Evolutionary conservation across 2,888 invertebrate genomes (phyloP), one percentile per base, ranked within the genome.

Genomic region (Cephus sareptanus): DNA sequence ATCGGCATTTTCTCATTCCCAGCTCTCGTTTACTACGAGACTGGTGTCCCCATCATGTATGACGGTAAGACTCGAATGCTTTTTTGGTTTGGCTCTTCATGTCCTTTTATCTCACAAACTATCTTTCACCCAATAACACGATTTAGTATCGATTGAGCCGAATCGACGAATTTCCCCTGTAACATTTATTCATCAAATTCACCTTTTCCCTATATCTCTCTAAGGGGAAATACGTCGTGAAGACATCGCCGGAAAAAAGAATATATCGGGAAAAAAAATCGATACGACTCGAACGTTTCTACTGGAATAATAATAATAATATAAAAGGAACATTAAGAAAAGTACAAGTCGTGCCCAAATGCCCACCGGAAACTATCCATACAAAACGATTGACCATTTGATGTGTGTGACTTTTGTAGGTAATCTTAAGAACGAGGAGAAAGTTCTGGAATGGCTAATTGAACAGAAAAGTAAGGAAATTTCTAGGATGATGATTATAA

Each of bases 361-460:
- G 71, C 71, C 71, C n/a, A 71, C 71, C 30, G 33, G 9, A 15
- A 71, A 71, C 3, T 15, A 40, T 15, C 71, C 71, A 31, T 71
- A 15, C 33, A 31, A 71, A 71, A 30, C 71, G 40, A 70, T 73
- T 11, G 30, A 79, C 70, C 35, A 70, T 71, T 74, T 76, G 78
- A 35, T 78, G 78, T 84, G 79, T 83, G 84, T 85, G 84, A 85
- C 82, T 92, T 93, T 94, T 95, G 94, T 95, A 97, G 97, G 97
- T 94, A 96, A 97, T 95, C 96, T 97, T 94, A 96, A 95, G 95
- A 96, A 97, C 92, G 97, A 97, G 95, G 96, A 96, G 93, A 96
- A 96, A 94, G 97, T 98, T 94, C 95, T 98, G 94, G 96, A 96
- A 94, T 98, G 97, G 97, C 96, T 98, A 94, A 94, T 97, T 94